phyloP scores from a whole-genome alignment of 2,888 invertebrate genomes.

The Heliconius hortense region DNA sequence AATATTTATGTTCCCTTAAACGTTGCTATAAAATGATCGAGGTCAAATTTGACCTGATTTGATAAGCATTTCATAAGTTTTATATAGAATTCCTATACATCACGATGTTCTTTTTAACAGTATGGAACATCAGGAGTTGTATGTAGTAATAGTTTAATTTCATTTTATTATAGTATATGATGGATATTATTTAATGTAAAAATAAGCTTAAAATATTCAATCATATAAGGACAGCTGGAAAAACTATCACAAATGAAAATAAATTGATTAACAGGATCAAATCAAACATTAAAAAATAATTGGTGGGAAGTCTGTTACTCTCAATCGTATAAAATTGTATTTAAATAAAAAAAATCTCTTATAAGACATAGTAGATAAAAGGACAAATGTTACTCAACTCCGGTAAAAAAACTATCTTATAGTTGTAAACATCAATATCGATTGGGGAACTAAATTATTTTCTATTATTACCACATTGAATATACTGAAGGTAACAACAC shows the following conservation, averaged over 20 bases:
- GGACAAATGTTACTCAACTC: neutral
- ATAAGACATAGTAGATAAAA: too few species aligned
- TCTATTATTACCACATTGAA: neutral
- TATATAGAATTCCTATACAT: neutral
- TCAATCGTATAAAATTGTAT: too few species aligned
- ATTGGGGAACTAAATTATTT: neutral
- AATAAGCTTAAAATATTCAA: neutral
- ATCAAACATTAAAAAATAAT: neutral
- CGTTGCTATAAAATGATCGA: neutral
- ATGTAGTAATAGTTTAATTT: neutral
- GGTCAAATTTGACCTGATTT: neutral
- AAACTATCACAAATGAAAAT: neutral
- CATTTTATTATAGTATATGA: too few species aligned
- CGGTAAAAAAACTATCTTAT: neutral
- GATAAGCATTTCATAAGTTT: neutral
- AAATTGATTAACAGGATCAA: neutral
- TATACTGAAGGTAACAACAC: neutral
- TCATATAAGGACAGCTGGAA: neutral
- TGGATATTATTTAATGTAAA: neutral
- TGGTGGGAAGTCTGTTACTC: neutral
- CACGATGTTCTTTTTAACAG: neutral
- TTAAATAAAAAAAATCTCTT: too few species aligned
- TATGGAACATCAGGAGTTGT: neutral
- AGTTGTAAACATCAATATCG: too few species aligned
- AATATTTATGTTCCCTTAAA: constrained; percentile 27